A percentile compares a stretch with the other conserved stretches of the same genome.
These are phyloP conservation scores for Panorpa germanica DNA, from an alignment of 2,888 invertebrate genomes.

Conservation along the genomic window DNA sequence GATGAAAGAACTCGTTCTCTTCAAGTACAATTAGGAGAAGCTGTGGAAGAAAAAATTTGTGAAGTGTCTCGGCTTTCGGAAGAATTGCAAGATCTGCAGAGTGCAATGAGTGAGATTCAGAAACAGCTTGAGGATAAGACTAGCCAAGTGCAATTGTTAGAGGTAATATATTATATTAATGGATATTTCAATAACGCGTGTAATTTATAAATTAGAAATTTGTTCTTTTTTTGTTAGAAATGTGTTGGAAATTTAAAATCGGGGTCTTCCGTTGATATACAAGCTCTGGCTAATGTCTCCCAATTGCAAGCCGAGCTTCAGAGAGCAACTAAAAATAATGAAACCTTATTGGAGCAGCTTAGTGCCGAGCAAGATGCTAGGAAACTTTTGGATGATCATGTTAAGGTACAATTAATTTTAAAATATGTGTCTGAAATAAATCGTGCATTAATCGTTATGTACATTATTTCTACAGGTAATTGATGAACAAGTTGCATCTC, in stretches of 20 bases:
- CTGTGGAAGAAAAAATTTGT: slow-evolving; percentile 19
- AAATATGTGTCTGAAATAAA: slow-evolving; percentile 1
- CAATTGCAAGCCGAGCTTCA: slow-evolving; percentile 36
- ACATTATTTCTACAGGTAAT: slow-evolving; percentile 20
- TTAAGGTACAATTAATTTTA: no score
- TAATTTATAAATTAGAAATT: no score
- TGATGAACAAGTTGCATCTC: slow-evolving; percentile 29
- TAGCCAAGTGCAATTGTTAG: no score
- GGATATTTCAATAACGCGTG: no score
- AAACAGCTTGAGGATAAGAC: no score
- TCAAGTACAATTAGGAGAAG: slow-evolving; percentile 20
- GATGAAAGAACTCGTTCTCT: slow-evolving; percentile 21
- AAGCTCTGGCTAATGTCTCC: no score
- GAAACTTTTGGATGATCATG: slow-evolving; percentile 24
- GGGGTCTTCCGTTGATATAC: no score
- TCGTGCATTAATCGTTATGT: slow-evolving; percentile 12
- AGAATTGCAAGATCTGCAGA: no score
- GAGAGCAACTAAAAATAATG: slow-evolving; percentile 31
- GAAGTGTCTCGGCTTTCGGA: slow-evolving; percentile 20
- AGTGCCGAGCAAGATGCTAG: slow-evolving; percentile 27
- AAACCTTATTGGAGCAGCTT: slow-evolving; percentile 24
- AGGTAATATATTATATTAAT: no score
- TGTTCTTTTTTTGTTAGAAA: no score
- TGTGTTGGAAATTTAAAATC: no score
- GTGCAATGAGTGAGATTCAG: no score